Evolutionary conservation across 1,140 invertebrate species (phyloP).

Genomic region (Aphaenogaster rudis): DNA sequence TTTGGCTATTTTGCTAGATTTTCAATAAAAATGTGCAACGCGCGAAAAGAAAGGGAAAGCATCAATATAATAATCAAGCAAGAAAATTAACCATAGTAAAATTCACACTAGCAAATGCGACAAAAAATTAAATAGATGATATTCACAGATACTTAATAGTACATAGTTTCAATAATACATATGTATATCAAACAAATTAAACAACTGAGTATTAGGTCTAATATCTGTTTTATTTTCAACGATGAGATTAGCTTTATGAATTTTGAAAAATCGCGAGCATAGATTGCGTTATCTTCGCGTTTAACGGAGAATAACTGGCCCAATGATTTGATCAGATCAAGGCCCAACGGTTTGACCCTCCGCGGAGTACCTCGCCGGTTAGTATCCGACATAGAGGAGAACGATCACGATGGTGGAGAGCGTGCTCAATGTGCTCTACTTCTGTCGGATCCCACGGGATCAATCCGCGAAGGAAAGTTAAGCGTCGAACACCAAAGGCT

Average conservation of each 20-base stretch:
- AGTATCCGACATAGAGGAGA: background rate
- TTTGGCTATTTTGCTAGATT: no score
- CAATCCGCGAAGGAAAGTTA: conserved; percentile 5
- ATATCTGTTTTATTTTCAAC: background rate
- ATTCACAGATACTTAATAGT: no score
- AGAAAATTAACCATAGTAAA: no score
- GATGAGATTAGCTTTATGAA: background rate
- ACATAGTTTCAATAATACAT: no score
- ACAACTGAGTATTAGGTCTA: background rate
- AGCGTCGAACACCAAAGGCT: background rate
- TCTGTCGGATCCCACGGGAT: background rate
- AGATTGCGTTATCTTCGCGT: background rate
- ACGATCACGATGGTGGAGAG: background rate
- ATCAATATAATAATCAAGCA: no score
- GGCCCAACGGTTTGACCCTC: no score
- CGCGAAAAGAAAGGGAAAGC: no score
- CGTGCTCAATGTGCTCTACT: background rate
- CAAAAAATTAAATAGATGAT: no score
- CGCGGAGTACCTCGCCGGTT: background rate
- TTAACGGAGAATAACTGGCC: background rate
- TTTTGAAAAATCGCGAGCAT: background rate
- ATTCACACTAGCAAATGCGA: no score
- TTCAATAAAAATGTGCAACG: no score
- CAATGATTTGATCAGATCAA: background rate
- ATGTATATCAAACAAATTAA: background rate